Evolutionary conservation across 2,113 vertebrate species (phyloP).

Genomic region (Telmatochromis bifrenatus): DNA sequence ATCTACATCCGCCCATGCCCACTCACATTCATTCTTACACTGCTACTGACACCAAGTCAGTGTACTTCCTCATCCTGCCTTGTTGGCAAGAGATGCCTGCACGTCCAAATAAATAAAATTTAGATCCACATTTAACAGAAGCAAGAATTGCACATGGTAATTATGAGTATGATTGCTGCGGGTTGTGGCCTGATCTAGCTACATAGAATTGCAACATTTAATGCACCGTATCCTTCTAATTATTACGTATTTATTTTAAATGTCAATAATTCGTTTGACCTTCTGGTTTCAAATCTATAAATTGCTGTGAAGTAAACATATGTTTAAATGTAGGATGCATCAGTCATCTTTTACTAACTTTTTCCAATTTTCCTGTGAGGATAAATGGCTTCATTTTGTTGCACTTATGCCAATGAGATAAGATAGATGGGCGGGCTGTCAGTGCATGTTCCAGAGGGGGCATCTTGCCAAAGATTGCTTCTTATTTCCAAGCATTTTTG

Average conservation of each 20-base stretch:
- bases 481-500: constrained; percentile 21
- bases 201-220: not conserved
- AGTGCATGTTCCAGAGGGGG: constrained; percentile 1
- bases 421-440: constrained; percentile 6
- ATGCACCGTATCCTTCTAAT: not conserved
- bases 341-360: constrained; percentile 25
- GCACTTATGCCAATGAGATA: constrained; percentile 47
- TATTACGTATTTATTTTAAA: not conserved
- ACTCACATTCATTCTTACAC: not conserved
- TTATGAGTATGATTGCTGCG: not conserved
- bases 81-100: not conserved
- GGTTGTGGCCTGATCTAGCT: not conserved
- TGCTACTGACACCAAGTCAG: not conserved
- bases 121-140: not conserved
- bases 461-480: constrained; percentile 13
- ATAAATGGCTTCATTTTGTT: constrained; percentile 39
- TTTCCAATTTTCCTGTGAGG: constrained; percentile 3
- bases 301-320: not conserved
- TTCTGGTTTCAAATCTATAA: not conserved
- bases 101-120: not conserved
- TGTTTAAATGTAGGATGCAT: constrained; percentile 8
- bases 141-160: not conserved
- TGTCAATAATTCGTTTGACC: not conserved
- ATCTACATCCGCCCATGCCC: not conserved
- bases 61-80: not conserved